Base-by-base conservation (phyloP, 1,140 invertebrate species). In the Dryas iulia region DNA sequence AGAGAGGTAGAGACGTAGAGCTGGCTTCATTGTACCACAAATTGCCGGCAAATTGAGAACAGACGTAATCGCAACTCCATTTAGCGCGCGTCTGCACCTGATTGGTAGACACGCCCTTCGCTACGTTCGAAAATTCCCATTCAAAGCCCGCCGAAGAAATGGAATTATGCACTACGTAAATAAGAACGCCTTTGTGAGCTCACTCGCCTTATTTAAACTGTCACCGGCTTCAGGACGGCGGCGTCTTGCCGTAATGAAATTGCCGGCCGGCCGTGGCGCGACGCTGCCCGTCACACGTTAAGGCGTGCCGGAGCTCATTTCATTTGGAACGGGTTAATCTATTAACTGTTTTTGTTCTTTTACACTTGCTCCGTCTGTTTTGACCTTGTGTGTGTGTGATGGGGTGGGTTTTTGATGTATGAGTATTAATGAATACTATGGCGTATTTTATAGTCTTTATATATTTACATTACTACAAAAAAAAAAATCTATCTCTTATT, bases 11-110 rank as follows among this genome's bases (percentile, higher is more conserved):
- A 21, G 14, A 5, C 35, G 35, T 18, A 3, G 14, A 3, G 14
- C 39, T 47, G 76, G 30, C 72, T 72, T 72, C 83, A 86, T 90
- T 90, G 87, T 90, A 71, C 76, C 76, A 74, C 78, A 90, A 89
- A 90, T 90, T 90, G 87, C 80, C 79, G 80, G 79, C 79, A 90
- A 88, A 87, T 88, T 90, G 87, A 69, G 76, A 85, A 77, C 87
- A 88, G 87, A 84, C 78, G 75, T 81, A 76, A 77, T 87, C 81
- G 82, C 79, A 79, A 79, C 81, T 82, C 83, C 69, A 83, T 86
- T 86, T 83, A 83, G 74, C 74, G 60, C 68, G 76, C 76, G 82
- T 80, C 86, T 87, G 87, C 81, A 84, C 78, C 80, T 79, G 87
- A 90, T 90, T 86, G 86, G 86, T 84, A 78, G 86, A 65, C 82